These are phyloP conservation scores for Podarcis siculus DNA, from an alignment of 2,797 vertebrate species.

Conservation along the genomic window DNA sequence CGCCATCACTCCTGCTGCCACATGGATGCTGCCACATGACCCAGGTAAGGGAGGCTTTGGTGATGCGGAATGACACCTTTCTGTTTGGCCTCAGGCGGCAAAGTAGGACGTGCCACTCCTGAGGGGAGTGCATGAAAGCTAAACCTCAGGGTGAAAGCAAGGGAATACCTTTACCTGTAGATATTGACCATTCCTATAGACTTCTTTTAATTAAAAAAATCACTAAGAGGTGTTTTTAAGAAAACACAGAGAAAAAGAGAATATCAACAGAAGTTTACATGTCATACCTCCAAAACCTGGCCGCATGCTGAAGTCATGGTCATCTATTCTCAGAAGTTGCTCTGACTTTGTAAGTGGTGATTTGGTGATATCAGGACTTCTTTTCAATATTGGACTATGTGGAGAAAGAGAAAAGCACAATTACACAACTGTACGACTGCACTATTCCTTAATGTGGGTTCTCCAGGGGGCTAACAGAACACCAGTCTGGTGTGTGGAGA, in stretches of 20 bases:
- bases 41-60: no score
- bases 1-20: no score
- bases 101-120: no score
- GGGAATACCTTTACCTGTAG: neutral
- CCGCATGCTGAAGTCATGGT: slow-evolving; percentile 98
- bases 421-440: rapidly evolving
- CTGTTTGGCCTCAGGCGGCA: no score
- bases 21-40: no score
- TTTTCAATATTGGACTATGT: slow-evolving; percentile 88
- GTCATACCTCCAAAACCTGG: slow-evolving; percentile 95
- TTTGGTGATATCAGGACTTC: slow-evolving; percentile 96
- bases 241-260: neutral
- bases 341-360: slow-evolving; percentile 94
- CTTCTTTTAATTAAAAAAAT: neutral
- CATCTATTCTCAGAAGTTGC: slow-evolving; percentile 95
- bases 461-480: neutral
- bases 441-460: neutral
- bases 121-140: no score
- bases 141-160: neutral
- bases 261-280: neutral
- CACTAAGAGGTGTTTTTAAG: neutral
- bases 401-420: slow-evolving; percentile 30
- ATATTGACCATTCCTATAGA: neutral
- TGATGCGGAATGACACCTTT: no score
- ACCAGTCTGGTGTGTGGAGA: neutral